Evolutionary conservation across 2,797 vertebrate genomes (phyloP).

Genomic region (Hypotaenidia okinawae): DNA sequence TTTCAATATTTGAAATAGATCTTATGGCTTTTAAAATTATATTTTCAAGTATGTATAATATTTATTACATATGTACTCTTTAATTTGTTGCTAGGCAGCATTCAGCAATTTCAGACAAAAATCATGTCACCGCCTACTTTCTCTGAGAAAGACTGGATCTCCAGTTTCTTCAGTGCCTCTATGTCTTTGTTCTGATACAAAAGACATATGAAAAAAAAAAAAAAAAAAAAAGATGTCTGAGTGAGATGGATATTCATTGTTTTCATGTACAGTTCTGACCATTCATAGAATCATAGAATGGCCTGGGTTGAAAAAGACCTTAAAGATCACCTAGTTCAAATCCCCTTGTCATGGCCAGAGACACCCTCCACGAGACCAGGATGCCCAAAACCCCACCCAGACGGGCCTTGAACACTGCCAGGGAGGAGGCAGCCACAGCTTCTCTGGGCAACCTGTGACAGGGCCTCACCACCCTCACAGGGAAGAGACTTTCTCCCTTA

Average conservation of each 20-base stretch:
- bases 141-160: not conserved
- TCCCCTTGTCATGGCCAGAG: no score
- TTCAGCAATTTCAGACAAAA: not conserved
- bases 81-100: not conserved
- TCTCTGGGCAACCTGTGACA: no score
- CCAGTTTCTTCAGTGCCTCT: not conserved
- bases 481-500: no score
- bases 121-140: not conserved
- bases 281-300: not conserved
- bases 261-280: not conserved
- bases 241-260: not conserved
- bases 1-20: not conserved
- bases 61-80: not conserved
- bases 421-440: no score
- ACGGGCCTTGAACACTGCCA: no score
- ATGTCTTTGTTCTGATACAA: not conserved
- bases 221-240: not conserved
- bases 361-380: no score
- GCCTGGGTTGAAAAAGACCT: no score
- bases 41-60: not conserved
- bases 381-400: no score
- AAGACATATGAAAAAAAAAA: not conserved
- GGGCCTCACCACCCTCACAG: no score
- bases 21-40: not conserved
- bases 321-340: no score